Base-by-base conservation (phyloP, 2,113 vertebrate species). In the Oryzias curvinotus region DNA sequence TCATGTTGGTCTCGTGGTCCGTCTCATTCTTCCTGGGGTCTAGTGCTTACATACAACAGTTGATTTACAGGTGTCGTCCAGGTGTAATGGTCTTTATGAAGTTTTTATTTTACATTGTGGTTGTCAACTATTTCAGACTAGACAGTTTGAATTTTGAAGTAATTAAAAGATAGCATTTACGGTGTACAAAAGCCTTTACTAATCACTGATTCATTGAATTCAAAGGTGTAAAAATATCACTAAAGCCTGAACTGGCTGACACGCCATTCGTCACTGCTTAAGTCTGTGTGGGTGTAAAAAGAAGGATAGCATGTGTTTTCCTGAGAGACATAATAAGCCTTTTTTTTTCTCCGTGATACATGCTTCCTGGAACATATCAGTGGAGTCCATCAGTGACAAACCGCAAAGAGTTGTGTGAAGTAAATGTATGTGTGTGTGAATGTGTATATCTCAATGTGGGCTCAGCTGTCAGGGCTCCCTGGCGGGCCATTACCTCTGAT, bases 401-500 rank as follows among this genome's bases (percentile, higher is more conserved):
- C 64, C 21, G 36, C 43, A 43, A 47, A 23, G 57, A 26, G 51
- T 44, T 26, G 30, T 46, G 41, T 45, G 61, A 18, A 56, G 36
- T 49, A 16, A 14, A 41, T 44, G 26, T 1, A 44, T 59, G 46
- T 5, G 23, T 41, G 51, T 54, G 49, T 46, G 54, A 46, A 52
- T 52, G 36, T 6, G 58, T 51, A 16, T 50, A 54, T 61, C 52
- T 59, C 46, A 17, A 43, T 68, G 18, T 48, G 61, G 63, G 62
- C 74, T 82, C 79, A 79, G 75, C 68, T 85, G 83, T 79, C 82
- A 79, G 71, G 68, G 60, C 69, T 81, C 78, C 65, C 76, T 57
- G 59, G 75, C 53, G 81, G 77, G 62, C 79, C 65, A 81, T 90
- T 85, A 89, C 65, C 65, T 83, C 47, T 62, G 68, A 79, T 69